Evolutionary conservation across 2,888 invertebrate genomes (phyloP), one percentile per base, ranked within the genome.

Genomic region (Tenthredo amoena): DNA sequence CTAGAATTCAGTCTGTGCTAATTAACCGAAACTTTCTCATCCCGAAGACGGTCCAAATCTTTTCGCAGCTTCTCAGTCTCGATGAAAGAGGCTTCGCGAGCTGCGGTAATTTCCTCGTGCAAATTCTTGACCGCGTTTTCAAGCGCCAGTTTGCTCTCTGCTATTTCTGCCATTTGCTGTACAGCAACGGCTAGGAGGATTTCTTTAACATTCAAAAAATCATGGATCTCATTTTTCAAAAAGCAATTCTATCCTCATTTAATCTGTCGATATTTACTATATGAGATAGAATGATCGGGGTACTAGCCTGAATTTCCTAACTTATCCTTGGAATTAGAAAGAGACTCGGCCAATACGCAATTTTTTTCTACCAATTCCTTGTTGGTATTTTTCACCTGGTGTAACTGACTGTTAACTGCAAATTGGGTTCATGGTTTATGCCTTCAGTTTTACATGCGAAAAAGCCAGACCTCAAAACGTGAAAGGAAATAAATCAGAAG

Each of bases 91-190:
- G 85, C 84, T 81, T 85, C 83, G 31, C 84, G 86, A 47, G 72
- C 74, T 43, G 84, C 84, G 55, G 68, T 62, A 31, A 86, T 77
- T 85, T 87, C 86, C 85, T 85, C 86, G 62, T 85, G 62, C 15
- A 87, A 85, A 84, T 86, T 55, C 79, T 86, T 86, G 81, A 88
- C 86, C 85, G 74, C 87, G 40, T 65, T 88, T 86, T 89, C 88
- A 26, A 89, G 85, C 58, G 87, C 86, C 81, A 88, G 85, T 88
- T 89, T 91, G 77, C 87, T 88, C 84, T 88, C 88, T 26, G 87
- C 87, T 87, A 89, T 85, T 76, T 71, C 85, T 43, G 85, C 86
- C 50, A 87, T 74, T 84, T 89, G 89, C 87, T 87, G 87, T 85
- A 87, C 87, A 86, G 90, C 84, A 76, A 88, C 86, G 81, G 86